phyloP scores from a whole-genome alignment of 2,797 vertebrate genomes.

The Denticeps clupeoides region DNA sequence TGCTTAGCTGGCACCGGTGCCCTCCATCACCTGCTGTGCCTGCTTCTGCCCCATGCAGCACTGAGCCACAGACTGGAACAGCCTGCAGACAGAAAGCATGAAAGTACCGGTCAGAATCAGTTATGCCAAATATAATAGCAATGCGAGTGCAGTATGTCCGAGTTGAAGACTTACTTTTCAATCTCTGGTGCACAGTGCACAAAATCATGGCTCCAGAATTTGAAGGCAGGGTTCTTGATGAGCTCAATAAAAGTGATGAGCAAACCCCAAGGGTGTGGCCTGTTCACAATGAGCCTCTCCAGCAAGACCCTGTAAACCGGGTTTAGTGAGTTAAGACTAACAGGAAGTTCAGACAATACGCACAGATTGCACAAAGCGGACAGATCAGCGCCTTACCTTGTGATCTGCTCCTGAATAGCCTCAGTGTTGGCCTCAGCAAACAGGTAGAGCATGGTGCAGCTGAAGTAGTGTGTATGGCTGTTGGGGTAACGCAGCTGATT shows the following conservation, averaged over 20 bases:
- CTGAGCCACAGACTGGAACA: constrained; percentile 98
- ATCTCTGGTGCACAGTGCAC: constrained; percentile 99
- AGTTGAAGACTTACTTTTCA: constrained; percentile 74
- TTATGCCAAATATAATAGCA: too few species aligned
- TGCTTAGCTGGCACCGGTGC: constrained; percentile 89
- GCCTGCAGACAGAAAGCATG: constrained; percentile 45
- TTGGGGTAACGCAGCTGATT: constrained; percentile 98
- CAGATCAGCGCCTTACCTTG: constrained; percentile 58
- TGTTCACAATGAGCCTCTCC: constrained; percentile 97
- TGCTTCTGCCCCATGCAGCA: constrained; percentile 99
- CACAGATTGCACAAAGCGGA: neutral
- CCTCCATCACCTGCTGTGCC: constrained; percentile 99
- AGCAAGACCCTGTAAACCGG: constrained; percentile 79
- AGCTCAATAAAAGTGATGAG: constrained; percentile 98
- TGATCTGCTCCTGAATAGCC: constrained; percentile 98
- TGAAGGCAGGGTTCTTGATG: constrained; percentile 98
- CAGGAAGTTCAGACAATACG: neutral
- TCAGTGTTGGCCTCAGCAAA: constrained; percentile 98
- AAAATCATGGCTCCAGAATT: constrained; percentile 99
- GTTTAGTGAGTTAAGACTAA: too few species aligned
- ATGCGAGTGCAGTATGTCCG: too few species aligned
- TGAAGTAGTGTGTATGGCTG: constrained; percentile 99
- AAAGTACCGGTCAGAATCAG: neutral
- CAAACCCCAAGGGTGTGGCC: constrained; percentile 97
- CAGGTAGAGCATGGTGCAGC: constrained; percentile 97